Evolutionary conservation across 2,888 invertebrate genomes (phyloP).

Genomic region (Pseudolycoriella hygida): DNA sequence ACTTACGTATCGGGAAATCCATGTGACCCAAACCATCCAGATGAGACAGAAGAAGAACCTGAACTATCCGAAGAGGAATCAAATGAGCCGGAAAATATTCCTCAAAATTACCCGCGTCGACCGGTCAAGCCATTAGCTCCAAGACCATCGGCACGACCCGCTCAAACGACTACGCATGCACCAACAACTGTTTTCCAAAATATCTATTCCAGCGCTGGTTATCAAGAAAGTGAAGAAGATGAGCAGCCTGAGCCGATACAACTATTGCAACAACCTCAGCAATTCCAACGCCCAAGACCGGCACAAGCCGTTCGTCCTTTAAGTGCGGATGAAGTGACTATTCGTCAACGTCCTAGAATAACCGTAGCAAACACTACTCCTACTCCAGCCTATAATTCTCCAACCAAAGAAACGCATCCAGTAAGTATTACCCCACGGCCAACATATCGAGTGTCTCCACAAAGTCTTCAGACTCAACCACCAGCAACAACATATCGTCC

Average conservation of each 20-base stretch:
- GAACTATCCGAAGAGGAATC: slow-evolving; percentile 34
- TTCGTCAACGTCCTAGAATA: slow-evolving; percentile 22
- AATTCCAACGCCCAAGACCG: slow-evolving; percentile 21
- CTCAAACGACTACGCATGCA: slow-evolving; percentile 31
- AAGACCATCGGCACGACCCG: slow-evolving; percentile 24
- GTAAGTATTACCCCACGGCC: slow-evolving; percentile 45
- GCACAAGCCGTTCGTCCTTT: slow-evolving; percentile 11
- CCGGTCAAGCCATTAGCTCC: slow-evolving; percentile 29
- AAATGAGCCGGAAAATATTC: slow-evolving; percentile 38
- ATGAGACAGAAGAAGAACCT: slow-evolving; percentile 42
- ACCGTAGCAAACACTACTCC: slow-evolving; percentile 34
- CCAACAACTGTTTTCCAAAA: slow-evolving; percentile 56
- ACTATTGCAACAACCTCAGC: slow-evolving; percentile 22
- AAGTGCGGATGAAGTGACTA: slow-evolving; percentile 10
- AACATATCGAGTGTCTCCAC: slow-evolving; percentile 30
- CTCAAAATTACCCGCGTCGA: slow-evolving; percentile 43
- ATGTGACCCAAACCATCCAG: slow-evolving; percentile 67
- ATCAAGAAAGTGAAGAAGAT: slow-evolving; percentile 38
- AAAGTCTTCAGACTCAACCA: slow-evolving; percentile 30
- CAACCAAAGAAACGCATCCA: slow-evolving; percentile 31
- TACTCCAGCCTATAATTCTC: slow-evolving; percentile 20
- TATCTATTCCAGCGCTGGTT: slow-evolving; percentile 34
- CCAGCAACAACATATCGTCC: slow-evolving; percentile 51
- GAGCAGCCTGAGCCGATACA: slow-evolving; percentile 39
- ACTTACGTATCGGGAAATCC: slow-evolving; percentile 75